Evolutionary conservation across 1,140 invertebrate species (phyloP).

Genomic region (Gryllus bimaculatus): DNA sequence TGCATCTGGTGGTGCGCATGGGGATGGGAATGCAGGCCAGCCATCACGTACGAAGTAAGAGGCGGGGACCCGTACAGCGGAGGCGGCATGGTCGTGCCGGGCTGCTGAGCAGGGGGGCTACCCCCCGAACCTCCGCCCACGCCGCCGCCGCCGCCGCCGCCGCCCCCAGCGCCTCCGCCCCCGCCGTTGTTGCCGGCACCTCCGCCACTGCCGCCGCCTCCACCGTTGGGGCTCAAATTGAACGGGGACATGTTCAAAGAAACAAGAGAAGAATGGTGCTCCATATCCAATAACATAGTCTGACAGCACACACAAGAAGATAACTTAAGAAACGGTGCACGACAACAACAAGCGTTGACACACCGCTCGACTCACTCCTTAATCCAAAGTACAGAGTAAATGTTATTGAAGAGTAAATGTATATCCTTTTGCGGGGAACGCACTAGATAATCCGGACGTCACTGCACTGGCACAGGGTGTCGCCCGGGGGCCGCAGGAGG

Average conservation of each 20-base stretch:
- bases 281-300: constrained; percentile 71
- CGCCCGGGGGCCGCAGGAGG: constrained; percentile 29
- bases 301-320: constrained; percentile 29
- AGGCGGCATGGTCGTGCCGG: constrained; percentile 27
- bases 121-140: background rate
- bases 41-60: constrained; percentile 24
- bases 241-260: constrained; percentile 74
- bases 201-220: constrained; percentile 25
- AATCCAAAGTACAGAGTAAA: background rate
- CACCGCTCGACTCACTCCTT: too few relatives aligned
- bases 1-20: constrained; percentile 15
- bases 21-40: constrained; percentile 9
- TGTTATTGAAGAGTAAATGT: background rate
- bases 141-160: constrained; percentile 25
- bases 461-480: constrained; percentile 17
- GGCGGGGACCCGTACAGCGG: constrained; percentile 48
- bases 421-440: background rate
- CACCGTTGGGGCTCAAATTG: constrained; percentile 56
- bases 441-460: background rate
- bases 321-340: constrained; percentile 19
- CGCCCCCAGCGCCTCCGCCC: constrained; percentile 43
- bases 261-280: constrained; percentile 71
- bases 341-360: background rate
- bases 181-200: constrained; percentile 33
- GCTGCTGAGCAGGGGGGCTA: constrained; percentile 12